Evolutionary conservation across 1,140 invertebrate genomes (phyloP).

Genomic region (Hyphantria cunea): DNA sequence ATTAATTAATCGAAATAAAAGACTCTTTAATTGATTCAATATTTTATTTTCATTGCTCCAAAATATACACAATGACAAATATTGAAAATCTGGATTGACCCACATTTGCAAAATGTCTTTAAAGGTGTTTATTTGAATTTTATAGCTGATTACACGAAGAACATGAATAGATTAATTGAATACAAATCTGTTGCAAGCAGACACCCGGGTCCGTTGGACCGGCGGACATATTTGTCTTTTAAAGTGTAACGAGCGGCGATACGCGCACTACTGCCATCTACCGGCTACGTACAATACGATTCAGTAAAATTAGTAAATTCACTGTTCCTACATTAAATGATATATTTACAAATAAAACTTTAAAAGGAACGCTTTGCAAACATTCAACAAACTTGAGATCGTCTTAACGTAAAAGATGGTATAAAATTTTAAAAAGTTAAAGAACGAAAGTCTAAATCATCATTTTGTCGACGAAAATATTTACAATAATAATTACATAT

Average conservation of each 20-base stretch:
- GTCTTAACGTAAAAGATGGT: slow-evolving; percentile 80
- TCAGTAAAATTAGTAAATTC: slow-evolving; percentile 75
- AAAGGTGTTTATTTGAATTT: slow-evolving; percentile 70
- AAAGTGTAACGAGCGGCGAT: slow-evolving; percentile 24
- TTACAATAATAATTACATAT: slow-evolving; percentile 65
- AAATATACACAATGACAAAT: slow-evolving; percentile 80
- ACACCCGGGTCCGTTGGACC: slow-evolving; percentile 30
- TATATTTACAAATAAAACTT: slow-evolving; percentile 82
- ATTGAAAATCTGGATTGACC: slow-evolving; percentile 72
- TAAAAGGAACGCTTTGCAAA: slow-evolving; percentile 82
- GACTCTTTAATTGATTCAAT: slow-evolving; percentile 67
- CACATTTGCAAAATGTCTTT: slow-evolving; percentile 75
- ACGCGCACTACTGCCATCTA: slow-evolving; percentile 32
- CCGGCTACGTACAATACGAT: slow-evolving; percentile 55
- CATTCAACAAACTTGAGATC: slow-evolving; percentile 82
- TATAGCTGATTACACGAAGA: slow-evolving; percentile 76
- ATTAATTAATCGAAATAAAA: slow-evolving; percentile 23
- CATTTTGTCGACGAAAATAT: slow-evolving; percentile 62
- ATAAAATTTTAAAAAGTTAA: slow-evolving; percentile 76
- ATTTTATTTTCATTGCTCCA: slow-evolving; percentile 80
- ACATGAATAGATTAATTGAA: slow-evolving; percentile 68
- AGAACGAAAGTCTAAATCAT: slow-evolving; percentile 71
- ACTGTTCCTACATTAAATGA: slow-evolving; percentile 76
- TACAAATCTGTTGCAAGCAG: slow-evolving; percentile 61
- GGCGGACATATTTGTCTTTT: slow-evolving; percentile 47